Evolutionary conservation across 2,113 vertebrate genomes (phyloP).

Genomic region (Cyanocitta stelleri): DNA sequence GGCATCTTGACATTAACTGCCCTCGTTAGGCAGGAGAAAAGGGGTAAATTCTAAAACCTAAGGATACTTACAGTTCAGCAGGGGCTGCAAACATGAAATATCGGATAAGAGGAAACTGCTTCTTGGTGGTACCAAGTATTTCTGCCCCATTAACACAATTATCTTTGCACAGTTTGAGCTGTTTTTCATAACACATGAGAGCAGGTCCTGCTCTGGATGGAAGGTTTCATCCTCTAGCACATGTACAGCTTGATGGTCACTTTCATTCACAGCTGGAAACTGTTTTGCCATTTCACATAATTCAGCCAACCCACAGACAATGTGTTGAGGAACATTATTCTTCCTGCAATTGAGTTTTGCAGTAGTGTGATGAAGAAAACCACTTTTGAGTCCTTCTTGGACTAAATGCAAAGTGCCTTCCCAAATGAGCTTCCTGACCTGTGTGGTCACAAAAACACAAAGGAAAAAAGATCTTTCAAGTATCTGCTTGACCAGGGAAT

Average conservation of each 20-base stretch:
- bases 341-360: background rate
- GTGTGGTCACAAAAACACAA: background rate
- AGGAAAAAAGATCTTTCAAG: background rate
- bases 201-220: conserved; percentile 74
- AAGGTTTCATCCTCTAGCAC: conserved; percentile 47
- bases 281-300: conserved; percentile 91
- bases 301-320: conserved; percentile 75
- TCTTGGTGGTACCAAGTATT: conserved; percentile 85
- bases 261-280: conserved; percentile 65
- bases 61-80: conserved; percentile 83
- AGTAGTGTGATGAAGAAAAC: conserved; percentile 65
- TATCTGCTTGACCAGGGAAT: background rate
- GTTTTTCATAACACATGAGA: conserved; percentile 80
- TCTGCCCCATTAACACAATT: conserved; percentile 83
- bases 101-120: conserved; percentile 91
- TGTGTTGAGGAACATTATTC: background rate
- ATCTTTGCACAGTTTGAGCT: conserved; percentile 58
- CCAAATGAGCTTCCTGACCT: conserved; percentile 82
- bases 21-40: background rate
- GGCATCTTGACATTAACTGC: background rate
- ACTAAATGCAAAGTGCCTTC: conserved; percentile 80
- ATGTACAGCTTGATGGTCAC: conserved; percentile 30
- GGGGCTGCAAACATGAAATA: conserved; percentile 82
- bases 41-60: too few relatives aligned
- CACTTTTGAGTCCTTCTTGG: conserved; percentile 73